Base-by-base conservation (phyloP, 2,797 vertebrate genomes). In the Nasua narica region DNA sequence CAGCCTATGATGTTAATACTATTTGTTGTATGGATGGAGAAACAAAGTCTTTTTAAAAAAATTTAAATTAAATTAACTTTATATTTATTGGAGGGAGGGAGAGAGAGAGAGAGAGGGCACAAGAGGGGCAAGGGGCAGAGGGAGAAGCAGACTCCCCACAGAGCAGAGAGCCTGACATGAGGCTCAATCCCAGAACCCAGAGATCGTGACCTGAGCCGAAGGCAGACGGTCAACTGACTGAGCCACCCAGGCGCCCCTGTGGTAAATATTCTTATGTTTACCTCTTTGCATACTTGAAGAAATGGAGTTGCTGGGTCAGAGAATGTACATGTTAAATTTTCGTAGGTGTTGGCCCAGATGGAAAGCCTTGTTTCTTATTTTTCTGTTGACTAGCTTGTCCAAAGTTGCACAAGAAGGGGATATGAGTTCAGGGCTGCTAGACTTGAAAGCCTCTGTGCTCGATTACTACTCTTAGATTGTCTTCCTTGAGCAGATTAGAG, bases 401-500 rank as follows among this genome's bases (percentile, higher is more conserved):
- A 46, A 9, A 91, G 62, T 84, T 52, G 84, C 23, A 37, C 12
- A 81, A 40, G n/a, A 90, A 60, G 43, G 60, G 18, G 48, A 52
- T 95, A 18, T 50, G 40, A 37, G 10, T 14, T 83, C 62, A 77
- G 54, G 48, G 23, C 69, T 94, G 10, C 43, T 60, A 69, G 82
- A 67, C n/a, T 67, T 81, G 50, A 94, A 87, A 90, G 23, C n/a
- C 62, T 21, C 43, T 74, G 27, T 21, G 48, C 21, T 86, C 90
- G 46, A 40, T 23, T 93, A 40, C 46, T 82, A 9, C 60, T 90
- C 29, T 74, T 62, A 6, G 35, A 35, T 60, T 92, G 78, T 84
- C 40, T 88, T 88, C 43, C 43, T 85, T 94, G 89, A 70, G 48
- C 27, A 37, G 79, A 13, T 94, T 95, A 54, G 50, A 92, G 78